phyloP scores from a whole-genome alignment of 2,797 vertebrate genomes.

The Molossus alvarezi region DNA sequence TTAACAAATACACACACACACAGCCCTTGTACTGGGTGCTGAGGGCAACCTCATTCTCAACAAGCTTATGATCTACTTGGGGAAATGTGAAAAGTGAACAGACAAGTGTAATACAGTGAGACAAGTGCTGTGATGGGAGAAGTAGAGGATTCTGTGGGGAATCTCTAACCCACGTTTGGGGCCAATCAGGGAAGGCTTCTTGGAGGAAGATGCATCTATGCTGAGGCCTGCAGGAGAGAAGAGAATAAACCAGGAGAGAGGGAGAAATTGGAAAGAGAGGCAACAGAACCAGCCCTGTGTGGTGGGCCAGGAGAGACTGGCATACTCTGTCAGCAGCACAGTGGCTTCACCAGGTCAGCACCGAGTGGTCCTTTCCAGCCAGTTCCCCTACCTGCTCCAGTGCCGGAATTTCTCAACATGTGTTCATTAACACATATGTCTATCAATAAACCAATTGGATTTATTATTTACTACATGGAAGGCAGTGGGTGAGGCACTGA shows the following conservation, averaged over 20 bases:
- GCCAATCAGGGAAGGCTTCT: neutral
- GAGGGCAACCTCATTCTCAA: neutral
- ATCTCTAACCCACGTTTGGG: neutral
- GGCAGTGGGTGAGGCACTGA: neutral
- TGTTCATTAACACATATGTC: neutral
- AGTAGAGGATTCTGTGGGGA: neutral
- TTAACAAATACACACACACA: neutral
- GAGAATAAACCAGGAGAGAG: neutral
- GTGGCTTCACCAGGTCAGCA: neutral
- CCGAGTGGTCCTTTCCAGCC: neutral
- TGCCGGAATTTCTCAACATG: conserved; percentile 3
- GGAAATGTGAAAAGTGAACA: neutral
- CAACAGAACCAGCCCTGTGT: neutral
- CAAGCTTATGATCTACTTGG: neutral
- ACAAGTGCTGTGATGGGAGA: neutral
- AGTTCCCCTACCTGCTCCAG: neutral
- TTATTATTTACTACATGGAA: conserved; percentile 19
- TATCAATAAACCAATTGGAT: conserved; percentile 14
- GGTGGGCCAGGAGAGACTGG: neutral
- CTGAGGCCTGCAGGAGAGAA: neutral
- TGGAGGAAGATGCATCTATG: neutral
- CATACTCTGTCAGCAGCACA: neutral
- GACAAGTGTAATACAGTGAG: neutral
- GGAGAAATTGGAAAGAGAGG: neutral
- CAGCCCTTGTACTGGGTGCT: neutral